Percentiles rank a stretch among this genome's conserved stretches.
phyloP scores from a whole-genome alignment of 1,140 invertebrate genomes.

The Adoxophyes honmai region DNA sequence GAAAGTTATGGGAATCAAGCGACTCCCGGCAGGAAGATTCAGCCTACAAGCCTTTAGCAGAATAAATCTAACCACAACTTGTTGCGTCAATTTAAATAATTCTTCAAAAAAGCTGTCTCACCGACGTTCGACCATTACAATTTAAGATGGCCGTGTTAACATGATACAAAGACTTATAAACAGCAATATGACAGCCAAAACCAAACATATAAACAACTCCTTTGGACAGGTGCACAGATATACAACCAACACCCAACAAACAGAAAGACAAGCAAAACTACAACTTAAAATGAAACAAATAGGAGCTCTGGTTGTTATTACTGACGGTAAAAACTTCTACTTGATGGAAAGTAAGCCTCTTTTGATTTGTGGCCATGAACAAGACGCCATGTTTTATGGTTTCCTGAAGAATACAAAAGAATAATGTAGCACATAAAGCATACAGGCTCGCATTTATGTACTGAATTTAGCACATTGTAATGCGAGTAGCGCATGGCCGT shows the following conservation, averaged over 20 bases:
- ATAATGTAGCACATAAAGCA: slow-evolving; percentile 29
- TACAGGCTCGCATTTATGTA: slow-evolving; percentile 24
- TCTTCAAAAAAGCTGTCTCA: too few species aligned
- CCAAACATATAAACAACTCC: slow-evolving; percentile 16
- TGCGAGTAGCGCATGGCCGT: not conserved
- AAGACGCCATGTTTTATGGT: slow-evolving; percentile 43
- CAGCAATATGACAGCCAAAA: slow-evolving; percentile 7
- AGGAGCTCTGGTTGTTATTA: slow-evolving; percentile 2
- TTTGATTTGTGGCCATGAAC: slow-evolving; percentile 44
- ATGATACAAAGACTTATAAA: slow-evolving; percentile 14
- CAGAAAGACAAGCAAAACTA: slow-evolving; percentile 30
- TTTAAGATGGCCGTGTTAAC: slow-evolving; percentile 7
- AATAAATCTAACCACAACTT: too few species aligned
- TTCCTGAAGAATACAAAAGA: slow-evolving; percentile 38
- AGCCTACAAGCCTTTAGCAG: too few species aligned
- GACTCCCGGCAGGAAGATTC: too few species aligned
- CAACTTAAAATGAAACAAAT: not conserved
- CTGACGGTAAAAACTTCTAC: slow-evolving; percentile 16
- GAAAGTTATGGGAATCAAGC: too few species aligned
- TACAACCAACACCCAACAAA: slow-evolving; percentile 19
- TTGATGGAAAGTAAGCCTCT: slow-evolving; percentile 36
- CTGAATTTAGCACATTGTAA: slow-evolving; percentile 7
- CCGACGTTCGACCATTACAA: not conserved
- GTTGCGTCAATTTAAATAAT: too few species aligned
- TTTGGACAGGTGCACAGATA: slow-evolving; percentile 8